Base-by-base conservation (phyloP, 2,888 invertebrate species). In the Lymantria dispar region DNA sequence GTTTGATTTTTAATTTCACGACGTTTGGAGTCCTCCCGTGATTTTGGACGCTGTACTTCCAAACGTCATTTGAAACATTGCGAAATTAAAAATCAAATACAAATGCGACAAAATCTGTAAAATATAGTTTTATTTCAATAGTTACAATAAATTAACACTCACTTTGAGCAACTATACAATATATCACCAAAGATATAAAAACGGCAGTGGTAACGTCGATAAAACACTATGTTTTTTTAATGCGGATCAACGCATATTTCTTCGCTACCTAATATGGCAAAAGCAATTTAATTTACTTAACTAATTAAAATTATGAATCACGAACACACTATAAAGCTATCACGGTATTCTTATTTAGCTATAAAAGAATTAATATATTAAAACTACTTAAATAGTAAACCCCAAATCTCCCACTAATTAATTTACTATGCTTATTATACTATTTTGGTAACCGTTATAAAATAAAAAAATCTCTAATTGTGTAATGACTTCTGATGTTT, bases 131-230 rank as follows among this genome's bases (percentile, higher is more conserved):
- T n/a, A n/a, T n/a, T n/a, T n/a, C n/a, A n/a, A 51, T 54, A 61
- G 52, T 45, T 54, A 22, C 37, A 69, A 70, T 71, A 70, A 70
- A 69, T 68, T 65, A 69, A 58, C 31, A 63, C 63, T 68, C 56
- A 58, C 46, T 65, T 61, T 55, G 53, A 61, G 62, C 31, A 60
- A 64, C 58, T 61, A 60, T 52, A 52, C 41, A 49, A 56, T 53
- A 43, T 68, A 57, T 55, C 60, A 37, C 52, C 37, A 38, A 11
- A 38, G 38, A 38, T 38, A 38, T 38, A 38, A 7, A 33, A 38
- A 38, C n/a, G n/a, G 38, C 38, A 38, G 7, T 38, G 11, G 11
- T 38, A 38, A 7, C 36, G 36, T 11, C 36, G 11, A 11, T 36
- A 11, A 36, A 11, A 11, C 11, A 5, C 9, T 11, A 3, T 11